Evolutionary conservation across 2,888 invertebrate genomes (phyloP), one percentile per base, ranked within the genome.

Genomic region (Syrista parreyssii): DNA sequence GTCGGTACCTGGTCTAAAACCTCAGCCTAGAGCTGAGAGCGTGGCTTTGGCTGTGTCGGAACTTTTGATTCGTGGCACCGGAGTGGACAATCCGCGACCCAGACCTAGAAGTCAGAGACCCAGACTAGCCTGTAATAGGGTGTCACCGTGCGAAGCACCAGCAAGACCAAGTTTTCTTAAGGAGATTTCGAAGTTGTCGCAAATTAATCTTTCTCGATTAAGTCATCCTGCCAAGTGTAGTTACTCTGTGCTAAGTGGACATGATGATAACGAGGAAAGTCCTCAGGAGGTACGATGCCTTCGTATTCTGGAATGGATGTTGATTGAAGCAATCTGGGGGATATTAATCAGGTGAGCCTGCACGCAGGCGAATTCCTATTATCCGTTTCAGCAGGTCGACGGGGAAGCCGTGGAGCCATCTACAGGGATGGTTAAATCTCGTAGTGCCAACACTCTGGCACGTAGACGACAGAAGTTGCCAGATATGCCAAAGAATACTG

Each of bases 101-200:
- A 85, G 88, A 78, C 85, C 82, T 12, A 86, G 89, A 32, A 86
- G 84, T 80, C 89, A 91, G 79, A 87, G 89, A 78, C 83, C 88
- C 55, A 86, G 89, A 76, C 89, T 93, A 23, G 85, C 87, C 75
- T 86, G 88, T 81, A 91, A 91, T 73, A 88, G 91, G 79, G 91
- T 91, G 75, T 92, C 92, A 1, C 92, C 92, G 79, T 91, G 91
- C 83, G 92, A 92, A 77, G 88, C 90, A 4, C 86, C 92, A 69
- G 89, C 92, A 71, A 88, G 91, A 75, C 91, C 92, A 11, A 90
- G 93, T 83, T 93, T 95, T 82, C 92, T 95, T 75, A 93, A 93
- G 74, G 95, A 96, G 90, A 95, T 96, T 81, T 94, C 95, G 35
- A 95, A 95, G 88, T 91, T 96, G n/a, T 95, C 95, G 3, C 94